Evolutionary conservation across 2,113 vertebrate species (phyloP).

Genomic region (Lamprologus ornatipinnis): DNA sequence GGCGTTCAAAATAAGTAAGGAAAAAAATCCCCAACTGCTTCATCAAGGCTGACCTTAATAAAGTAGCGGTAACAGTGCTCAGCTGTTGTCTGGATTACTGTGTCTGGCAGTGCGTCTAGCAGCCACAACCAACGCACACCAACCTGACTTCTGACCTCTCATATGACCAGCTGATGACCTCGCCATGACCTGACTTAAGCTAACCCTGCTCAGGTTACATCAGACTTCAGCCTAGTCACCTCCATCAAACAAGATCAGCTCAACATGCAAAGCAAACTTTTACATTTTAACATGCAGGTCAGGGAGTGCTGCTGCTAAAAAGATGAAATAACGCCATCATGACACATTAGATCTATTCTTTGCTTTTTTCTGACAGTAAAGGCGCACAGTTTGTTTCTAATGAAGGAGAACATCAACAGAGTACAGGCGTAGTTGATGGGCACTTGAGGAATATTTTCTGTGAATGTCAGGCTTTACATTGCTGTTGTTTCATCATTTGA

Average conservation of each 20-base stretch:
- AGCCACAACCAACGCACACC: slow-evolving; percentile 3
- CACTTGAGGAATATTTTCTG: accelerated
- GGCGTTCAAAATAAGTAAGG: background rate
- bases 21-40: background rate
- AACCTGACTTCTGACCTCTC: slow-evolving; percentile 21
- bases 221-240: background rate
- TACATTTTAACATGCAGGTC: background rate
- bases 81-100: slow-evolving; percentile 45
- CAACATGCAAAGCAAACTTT: background rate
- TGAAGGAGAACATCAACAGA: background rate
- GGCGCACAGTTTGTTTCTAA: background rate
- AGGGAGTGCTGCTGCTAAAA: background rate
- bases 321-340: background rate
- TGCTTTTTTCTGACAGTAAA: background rate
- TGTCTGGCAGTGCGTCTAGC: background rate
- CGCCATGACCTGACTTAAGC: background rate
- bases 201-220: background rate
- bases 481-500: background rate
- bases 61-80: background rate
- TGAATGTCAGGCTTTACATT: background rate
- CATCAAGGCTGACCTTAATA: background rate
- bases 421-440: background rate
- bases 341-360: background rate
- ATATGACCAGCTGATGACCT: background rate
- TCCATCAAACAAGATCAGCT: background rate